phyloP scores from a whole-genome alignment of 2,888 invertebrate species.

The Neria commutata region DNA sequence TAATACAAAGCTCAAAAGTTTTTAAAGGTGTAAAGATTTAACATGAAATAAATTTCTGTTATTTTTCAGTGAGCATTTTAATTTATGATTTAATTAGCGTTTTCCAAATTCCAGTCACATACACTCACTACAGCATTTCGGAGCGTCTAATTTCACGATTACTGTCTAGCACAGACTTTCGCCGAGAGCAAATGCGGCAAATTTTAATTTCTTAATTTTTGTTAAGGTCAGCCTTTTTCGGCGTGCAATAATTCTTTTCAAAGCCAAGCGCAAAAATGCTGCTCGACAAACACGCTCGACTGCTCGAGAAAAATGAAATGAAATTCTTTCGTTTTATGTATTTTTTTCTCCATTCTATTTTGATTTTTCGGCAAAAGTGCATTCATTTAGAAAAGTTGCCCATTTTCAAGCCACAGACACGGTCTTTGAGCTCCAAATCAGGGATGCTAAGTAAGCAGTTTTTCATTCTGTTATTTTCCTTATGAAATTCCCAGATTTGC shows the following conservation, averaged over 20 bases:
- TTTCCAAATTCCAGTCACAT: not conserved
- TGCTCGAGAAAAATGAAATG: slow-evolving; percentile 25
- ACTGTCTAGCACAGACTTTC: not conserved
- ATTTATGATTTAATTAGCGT: slow-evolving; percentile 1
- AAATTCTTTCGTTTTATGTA: slow-evolving; percentile 36
- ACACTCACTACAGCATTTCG: not conserved
- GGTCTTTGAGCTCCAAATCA: slow-evolving; percentile 8
- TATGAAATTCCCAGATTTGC: too few species aligned
- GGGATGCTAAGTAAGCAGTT: too few species aligned
- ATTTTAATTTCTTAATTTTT: slow-evolving; percentile 58
- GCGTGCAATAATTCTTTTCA: slow-evolving; percentile 45
- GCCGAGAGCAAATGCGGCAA: slow-evolving; percentile 22
- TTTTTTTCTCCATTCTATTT: not conserved
- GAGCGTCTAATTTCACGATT: not conserved
- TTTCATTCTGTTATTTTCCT: too few species aligned
- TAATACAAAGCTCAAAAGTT: too few species aligned
- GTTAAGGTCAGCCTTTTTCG: slow-evolving; percentile 44
- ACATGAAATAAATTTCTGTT: not conserved
- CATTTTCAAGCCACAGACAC: slow-evolving; percentile 38
- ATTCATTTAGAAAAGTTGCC: slow-evolving; percentile 57
- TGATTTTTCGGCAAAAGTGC: slow-evolving; percentile 41
- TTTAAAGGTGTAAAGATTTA: too few species aligned
- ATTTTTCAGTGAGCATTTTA: not conserved
- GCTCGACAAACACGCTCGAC: slow-evolving; percentile 2
- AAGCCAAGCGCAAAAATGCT: not conserved